A percentile compares a stretch with the other conserved stretches of the same genome.
Evolutionary conservation across 2,113 vertebrate genomes (phyloP).

Genomic region (Megaceryle torquata): DNA sequence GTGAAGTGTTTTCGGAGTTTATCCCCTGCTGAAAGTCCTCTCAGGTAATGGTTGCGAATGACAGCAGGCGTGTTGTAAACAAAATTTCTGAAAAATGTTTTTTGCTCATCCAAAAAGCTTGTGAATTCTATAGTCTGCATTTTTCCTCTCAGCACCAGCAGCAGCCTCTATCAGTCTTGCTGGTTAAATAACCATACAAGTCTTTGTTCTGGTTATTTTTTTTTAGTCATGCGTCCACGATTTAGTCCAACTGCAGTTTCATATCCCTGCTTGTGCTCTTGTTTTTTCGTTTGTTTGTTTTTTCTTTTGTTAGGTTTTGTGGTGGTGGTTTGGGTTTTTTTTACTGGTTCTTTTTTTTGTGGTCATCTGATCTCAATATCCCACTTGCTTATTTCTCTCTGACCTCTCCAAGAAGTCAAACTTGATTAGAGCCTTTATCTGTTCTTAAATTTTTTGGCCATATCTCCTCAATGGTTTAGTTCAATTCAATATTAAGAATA

Average conservation of each 20-base stretch:
- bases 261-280: background rate
- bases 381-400: background rate
- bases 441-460: background rate
- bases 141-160: background rate
- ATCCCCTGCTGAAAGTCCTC: slow-evolving; percentile 56
- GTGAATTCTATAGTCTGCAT: background rate
- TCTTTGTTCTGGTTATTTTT: background rate
- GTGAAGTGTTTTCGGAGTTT: slow-evolving; percentile 59
- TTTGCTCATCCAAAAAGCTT: slow-evolving; percentile 19
- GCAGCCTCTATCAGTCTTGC: background rate
- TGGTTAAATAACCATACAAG: background rate
- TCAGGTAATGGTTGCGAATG: slow-evolving; percentile 70
- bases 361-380: background rate
- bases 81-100: slow-evolving; percentile 31
- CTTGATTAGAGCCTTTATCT: background rate
- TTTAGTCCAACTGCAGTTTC: background rate
- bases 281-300: too few relatives aligned
- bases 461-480: background rate
- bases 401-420: background rate
- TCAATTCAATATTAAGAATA: background rate
- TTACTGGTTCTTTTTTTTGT: background rate
- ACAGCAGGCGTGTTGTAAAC: slow-evolving; percentile 16
- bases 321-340: too few relatives aligned
- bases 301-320: too few relatives aligned
- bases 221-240: background rate